Percentiles rank a stretch among this genome's conserved stretches.
These are phyloP conservation scores for Ispidina picta DNA, from an alignment of 2,797 vertebrate genomes.

Conservation along the genomic window DNA sequence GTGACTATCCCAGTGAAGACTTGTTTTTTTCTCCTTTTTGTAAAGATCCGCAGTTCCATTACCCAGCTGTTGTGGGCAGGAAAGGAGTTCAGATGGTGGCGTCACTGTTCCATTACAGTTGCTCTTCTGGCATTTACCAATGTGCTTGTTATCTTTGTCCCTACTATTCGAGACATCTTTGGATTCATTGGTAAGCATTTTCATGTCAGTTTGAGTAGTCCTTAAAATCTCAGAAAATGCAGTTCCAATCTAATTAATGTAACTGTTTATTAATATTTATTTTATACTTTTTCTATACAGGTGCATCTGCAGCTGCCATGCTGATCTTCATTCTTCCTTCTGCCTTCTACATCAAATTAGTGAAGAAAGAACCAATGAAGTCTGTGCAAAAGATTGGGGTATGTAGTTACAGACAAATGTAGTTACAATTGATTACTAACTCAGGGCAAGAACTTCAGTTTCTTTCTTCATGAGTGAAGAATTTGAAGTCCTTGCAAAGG, in stretches of 20 bases:
- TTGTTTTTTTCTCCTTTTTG: neutral
- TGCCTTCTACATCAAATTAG: slow-evolving; percentile 96
- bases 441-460: neutral
- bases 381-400: slow-evolving; percentile 98
- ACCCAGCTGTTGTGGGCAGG: slow-evolving; percentile 87
- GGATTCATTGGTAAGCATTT: slow-evolving; percentile 90
- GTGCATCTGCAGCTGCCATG: slow-evolving; percentile 94
- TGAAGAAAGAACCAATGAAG: slow-evolving; percentile 93
- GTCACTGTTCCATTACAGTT: slow-evolving; percentile 87
- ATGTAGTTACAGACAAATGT: slow-evolving; percentile 49
- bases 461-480: neutral
- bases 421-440: neutral
- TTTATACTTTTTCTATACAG: slow-evolving; percentile 68
- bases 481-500: neutral
- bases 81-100: slow-evolving; percentile 91
- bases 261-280: neutral
- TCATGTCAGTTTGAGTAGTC: neutral
- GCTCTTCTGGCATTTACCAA: slow-evolving; percentile 86
- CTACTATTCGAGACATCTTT: slow-evolving; percentile 94
- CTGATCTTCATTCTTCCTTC: slow-evolving; percentile 98
- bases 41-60: slow-evolving; percentile 92
- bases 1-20: neutral
- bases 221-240: neutral
- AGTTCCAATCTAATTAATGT: neutral
- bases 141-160: slow-evolving; percentile 91